Base-by-base conservation (phyloP, 2,113 vertebrate genomes). In the Arenaria interpres region DNA sequence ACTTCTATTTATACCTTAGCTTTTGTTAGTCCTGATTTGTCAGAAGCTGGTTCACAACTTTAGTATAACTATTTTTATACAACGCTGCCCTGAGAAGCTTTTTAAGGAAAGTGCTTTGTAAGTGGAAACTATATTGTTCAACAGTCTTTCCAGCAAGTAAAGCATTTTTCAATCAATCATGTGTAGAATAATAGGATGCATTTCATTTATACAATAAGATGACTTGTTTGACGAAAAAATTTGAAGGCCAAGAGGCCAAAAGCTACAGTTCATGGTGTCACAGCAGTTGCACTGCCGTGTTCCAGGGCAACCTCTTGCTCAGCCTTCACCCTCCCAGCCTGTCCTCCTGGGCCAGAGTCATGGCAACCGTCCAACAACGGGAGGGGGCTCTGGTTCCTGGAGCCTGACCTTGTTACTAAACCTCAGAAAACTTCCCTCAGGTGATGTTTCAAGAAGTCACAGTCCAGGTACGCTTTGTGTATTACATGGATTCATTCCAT, bases 61-160 rank as follows among this genome's bases (percentile, higher is more conserved):
- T 57, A 93, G 75, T 90, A 30, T 78, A 90, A 95, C 97, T 98
- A 98, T 98, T 98, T 98, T 98, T 98, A 94, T 84, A 95, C 1
- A 4, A 89, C 66, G 69, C 51, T 96, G 91, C 77, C 81, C 93
- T 72, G 77, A 86, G 68, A 91, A 96, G 95, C 93, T 97, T 98
- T 97, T 96, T 95, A 98, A 95, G 96, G 96, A 97, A 97, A 98
- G 94, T 97, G 92, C 95, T 97, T 98, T 96, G 95, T 95, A 97
- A 97, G 95, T 97, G 68, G 97, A 97, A 97, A 96, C 94, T 80
- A 85, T 94, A 96, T 95, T 97, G 85, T 97, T 94, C 92, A 95
- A 95, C 89, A 43, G 75, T 21, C 94, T 94, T 98, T 96, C 90
- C 95, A 97, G 94, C 89, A 96, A 91, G 68, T 90, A 85, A 96